Percentiles rank a stretch among this genome's conserved stretches.
phyloP scores from a whole-genome alignment of 2,888 invertebrate species.

The Phytoseiulus persimilis region DNA sequence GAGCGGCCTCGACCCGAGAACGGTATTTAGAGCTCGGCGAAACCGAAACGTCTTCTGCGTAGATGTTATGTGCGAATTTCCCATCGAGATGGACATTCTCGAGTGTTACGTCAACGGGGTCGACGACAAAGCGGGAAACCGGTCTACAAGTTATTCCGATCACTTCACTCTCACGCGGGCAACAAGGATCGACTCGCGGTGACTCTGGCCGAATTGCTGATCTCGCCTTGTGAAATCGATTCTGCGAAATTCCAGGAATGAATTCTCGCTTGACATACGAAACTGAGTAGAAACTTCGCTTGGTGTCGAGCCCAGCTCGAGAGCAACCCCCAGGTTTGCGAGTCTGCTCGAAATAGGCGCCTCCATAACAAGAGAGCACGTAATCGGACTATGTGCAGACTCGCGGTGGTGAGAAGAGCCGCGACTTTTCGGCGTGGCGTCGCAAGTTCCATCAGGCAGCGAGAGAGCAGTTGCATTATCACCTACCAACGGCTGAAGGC shows the following conservation, averaged over 20 bases:
- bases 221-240: not conserved
- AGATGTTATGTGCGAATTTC: not conserved
- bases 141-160: not conserved
- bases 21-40: too few relatives aligned
- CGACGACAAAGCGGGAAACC: not conserved
- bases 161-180: not conserved
- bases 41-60: not conserved
- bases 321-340: not conserved
- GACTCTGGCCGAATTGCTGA: not conserved
- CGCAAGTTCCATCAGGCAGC: not conserved
- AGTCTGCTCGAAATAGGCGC: too few relatives aligned
- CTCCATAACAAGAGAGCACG: too few relatives aligned
- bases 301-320: not conserved
- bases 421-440: too few relatives aligned
- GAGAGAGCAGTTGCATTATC: not conserved
- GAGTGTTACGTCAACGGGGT: not conserved
- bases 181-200: not conserved
- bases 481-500: not conserved
- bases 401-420: too few relatives aligned
- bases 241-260: not conserved
- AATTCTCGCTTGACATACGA: not conserved
- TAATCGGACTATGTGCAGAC: too few relatives aligned
- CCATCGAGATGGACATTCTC: not conserved
- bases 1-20: too few relatives aligned
- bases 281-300: not conserved